These are phyloP conservation scores for Pocillopora meandrina DNA, from an alignment of 92 coral and sea anemone genomes.

Conservation along the genomic window DNA sequence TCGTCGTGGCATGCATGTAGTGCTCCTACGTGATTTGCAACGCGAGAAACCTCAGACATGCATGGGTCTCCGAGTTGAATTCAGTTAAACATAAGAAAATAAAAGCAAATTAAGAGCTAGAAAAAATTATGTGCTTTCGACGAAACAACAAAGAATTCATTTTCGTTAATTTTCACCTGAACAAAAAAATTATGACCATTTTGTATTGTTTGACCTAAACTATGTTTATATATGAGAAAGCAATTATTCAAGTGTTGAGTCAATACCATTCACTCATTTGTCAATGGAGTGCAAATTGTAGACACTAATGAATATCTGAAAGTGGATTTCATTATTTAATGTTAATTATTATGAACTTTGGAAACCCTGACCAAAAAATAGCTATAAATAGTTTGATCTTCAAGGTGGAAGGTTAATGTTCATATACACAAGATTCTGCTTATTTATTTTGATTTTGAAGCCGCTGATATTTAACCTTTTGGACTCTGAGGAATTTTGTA, in stretches of 20 bases:
- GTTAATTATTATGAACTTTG: too few species aligned
- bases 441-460: too few species aligned
- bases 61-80: not conserved
- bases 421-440: too few species aligned
- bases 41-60: not conserved
- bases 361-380: too few species aligned
- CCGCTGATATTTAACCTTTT: too few species aligned
- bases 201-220: not conserved
- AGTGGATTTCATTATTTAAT: too few species aligned
- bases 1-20: not conserved
- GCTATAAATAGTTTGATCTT: too few species aligned
- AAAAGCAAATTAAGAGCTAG: not conserved
- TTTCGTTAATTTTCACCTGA: not conserved
- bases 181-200: not conserved
- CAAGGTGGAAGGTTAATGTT: too few species aligned
- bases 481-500: too few species aligned
- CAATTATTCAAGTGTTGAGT: conserved; percentile 3
- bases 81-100: not conserved
- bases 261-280: not conserved
- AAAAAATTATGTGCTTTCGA: not conserved
- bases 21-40: not conserved
- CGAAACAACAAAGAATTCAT: not conserved
- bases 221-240: not conserved
- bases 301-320: not conserved
- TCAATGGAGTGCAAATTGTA: not conserved